Percentiles rank a stretch among this genome's conserved stretches.
These are phyloP conservation scores for Mesocricetus auratus DNA, from an alignment of 2,113 vertebrate species.

Conservation along the genomic window DNA sequence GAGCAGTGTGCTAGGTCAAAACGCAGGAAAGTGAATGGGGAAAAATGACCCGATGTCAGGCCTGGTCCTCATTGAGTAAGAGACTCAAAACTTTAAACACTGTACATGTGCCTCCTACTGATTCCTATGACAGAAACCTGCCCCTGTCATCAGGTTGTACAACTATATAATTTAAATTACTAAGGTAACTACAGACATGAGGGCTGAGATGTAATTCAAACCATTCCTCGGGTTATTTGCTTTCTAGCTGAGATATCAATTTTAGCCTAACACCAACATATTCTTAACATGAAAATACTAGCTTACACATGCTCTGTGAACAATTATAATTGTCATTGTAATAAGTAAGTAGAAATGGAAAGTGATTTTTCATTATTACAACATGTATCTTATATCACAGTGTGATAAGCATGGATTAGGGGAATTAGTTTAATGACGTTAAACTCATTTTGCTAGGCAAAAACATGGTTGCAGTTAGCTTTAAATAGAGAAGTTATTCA, in stretches of 20 bases:
- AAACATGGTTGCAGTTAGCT: background rate
- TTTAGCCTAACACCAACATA: constrained; percentile 29
- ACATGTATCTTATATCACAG: background rate
- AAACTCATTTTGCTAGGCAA: background rate
- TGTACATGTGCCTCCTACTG: rapidly evolving
- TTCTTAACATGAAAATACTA: constrained; percentile 26
- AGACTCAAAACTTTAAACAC: background rate
- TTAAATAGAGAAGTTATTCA: constrained; percentile 16
- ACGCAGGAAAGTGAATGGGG: background rate
- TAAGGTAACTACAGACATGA: background rate
- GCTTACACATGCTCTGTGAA: background rate
- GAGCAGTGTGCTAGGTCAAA: background rate
- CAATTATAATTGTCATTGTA: constrained; percentile 20
- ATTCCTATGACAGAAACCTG: background rate
- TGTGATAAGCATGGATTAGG: background rate
- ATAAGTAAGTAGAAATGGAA: constrained; percentile 42
- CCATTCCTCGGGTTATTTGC: background rate
- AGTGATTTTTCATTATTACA: constrained; percentile 5
- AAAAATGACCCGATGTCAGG: background rate
- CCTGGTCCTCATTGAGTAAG: background rate
- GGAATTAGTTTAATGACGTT: constrained; percentile 50
- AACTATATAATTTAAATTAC: constrained; percentile 9
- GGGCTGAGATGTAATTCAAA: background rate
- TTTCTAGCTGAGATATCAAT: constrained; percentile 2
- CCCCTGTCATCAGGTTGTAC: background rate